Base-by-base conservation (phyloP, 2,113 vertebrate genomes). In the Psettodes erumei region DNA sequence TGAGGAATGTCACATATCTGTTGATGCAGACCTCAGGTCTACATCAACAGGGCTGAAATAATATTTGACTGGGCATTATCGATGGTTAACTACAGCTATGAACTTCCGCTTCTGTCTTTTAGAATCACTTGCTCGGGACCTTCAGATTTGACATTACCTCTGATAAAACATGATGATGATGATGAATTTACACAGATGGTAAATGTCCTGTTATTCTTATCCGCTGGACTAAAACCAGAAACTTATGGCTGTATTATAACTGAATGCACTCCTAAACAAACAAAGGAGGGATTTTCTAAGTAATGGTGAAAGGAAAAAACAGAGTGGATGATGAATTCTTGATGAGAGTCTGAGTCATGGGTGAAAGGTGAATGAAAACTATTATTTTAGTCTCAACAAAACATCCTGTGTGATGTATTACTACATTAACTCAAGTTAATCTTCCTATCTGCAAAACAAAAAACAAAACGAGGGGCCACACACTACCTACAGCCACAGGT, bases 31-130 rank as follows among this genome's bases (percentile, higher is more conserved):
- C 59, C 11, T 72, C 6, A 71, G 37, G 37, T 45, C 1, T 19
- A 3, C n/a, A n/a, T n/a, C n/a, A n/a, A n/a, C n/a, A 23, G 35
- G 48, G 45, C 76, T 84, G 79, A 81, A 79, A 86, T 50, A 73
- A 84, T n/a, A 79, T 5, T 43, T 63, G 38, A 51, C 43, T 1
- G 15, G 47, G 0, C 48, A 37, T 59, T 47, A 79, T 81, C 65
- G 75, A 65, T 65, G 81, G 38, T 71, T 79, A 67, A 80, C 61
- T 0, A 19, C 50, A 10, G 69, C 40, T 19, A 2, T 30, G 16
- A 67, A 40, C 32, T 80, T 76, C 71, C 21, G 4, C 27, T 47
- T 18, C 21, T 21, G 64, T 40, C 35, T 32, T 47, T 16, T 16
- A 18, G 18, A 63, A 13, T 45, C 38, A 53, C 35, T 50, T 10